Evolutionary conservation across 2,888 invertebrate genomes (phyloP).

Genomic region (Hirtodrosophila duncani): DNA sequence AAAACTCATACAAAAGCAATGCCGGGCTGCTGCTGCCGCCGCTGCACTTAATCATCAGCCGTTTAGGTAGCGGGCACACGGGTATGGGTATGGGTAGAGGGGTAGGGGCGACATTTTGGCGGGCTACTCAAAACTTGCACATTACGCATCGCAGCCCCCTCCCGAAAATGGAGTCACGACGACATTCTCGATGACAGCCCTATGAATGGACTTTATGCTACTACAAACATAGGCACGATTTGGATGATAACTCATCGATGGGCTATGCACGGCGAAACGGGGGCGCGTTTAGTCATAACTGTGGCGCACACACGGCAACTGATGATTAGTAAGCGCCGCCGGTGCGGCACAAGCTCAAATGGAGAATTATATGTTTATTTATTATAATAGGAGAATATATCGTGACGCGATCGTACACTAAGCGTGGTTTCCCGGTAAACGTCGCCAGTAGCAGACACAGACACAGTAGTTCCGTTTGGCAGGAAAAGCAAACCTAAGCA

Average conservation of each 20-base stretch:
- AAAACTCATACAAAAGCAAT: constrained; percentile 19
- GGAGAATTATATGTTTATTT: no score
- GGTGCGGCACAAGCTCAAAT: constrained; percentile 16
- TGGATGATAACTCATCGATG: constrained; percentile 51
- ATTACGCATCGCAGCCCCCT: constrained; percentile 53
- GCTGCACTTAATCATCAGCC: constrained; percentile 61
- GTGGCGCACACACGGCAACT: constrained; percentile 56
- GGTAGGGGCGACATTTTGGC: not conserved
- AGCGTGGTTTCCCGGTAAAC: constrained; percentile 21
- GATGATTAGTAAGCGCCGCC: constrained; percentile 57
- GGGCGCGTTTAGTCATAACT: constrained; percentile 56
- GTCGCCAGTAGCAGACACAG: constrained; percentile 1
- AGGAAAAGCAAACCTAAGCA: constrained; percentile 9
- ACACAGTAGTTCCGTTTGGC: constrained; percentile 22
- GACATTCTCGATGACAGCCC: constrained; percentile 22
- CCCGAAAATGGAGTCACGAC: constrained; percentile 64
- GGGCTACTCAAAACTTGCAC: constrained; percentile 56
- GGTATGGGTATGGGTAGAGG: constrained; percentile 1
- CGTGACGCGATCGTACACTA: no score
- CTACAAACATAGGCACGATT: constrained; percentile 49
- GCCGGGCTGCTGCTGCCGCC: constrained; percentile 30
- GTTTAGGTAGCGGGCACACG: constrained; percentile 1
- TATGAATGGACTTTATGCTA: constrained; percentile 20
- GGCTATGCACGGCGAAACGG: constrained; percentile 34
- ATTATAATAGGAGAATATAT: no score